Base-by-base conservation (phyloP, 2,113 vertebrate genomes). In the Plestiodon gilberti region DNA sequence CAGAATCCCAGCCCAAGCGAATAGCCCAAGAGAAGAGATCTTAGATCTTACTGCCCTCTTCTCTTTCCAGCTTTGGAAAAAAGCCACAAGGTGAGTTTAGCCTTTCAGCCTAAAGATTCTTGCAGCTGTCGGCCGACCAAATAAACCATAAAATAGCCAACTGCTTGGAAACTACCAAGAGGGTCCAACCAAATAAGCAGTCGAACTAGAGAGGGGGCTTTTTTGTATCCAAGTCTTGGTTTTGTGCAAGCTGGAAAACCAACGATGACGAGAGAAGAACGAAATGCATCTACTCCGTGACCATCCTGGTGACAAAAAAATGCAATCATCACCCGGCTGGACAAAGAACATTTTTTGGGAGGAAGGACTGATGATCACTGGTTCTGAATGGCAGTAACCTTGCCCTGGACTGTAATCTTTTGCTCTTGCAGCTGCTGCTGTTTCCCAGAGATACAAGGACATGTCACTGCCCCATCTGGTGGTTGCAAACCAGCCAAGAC, bases 11-110 rank as follows among this genome's bases (percentile, higher is more conserved):
- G 17, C 48, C 81, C 89, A 87, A 77, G 85, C 30, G 80, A 91
- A 91, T 48, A 0, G 82, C 82, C 84, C 82, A 87, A 89, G 62
- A 67, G 80, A 88, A 90, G 67, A 91, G 17, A 70, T 83, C 64
- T 40, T 35, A 78, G 57, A 70, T 52, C n/a, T 88, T 92, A 30
- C 76, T n/a, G 78, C 1, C 4, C 74, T 55, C 82, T 87, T 86
- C 69, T 82, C 11, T 35, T 88, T 43, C 88, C 89, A 69, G 9
- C 28, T 81, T 83, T 38, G 17, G 35, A n/a, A 83, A 88, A 83
- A 52, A 73, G 77, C 67, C 38, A 35, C 59, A 88, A 91, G 90
- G 82, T 92, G 84, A 94, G 84, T 65, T 83, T 79, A 79, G 14
- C 48, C 10, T 71, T 86, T 74, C n/a, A 57, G 64, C 78, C 75